phyloP scores from a whole-genome alignment of 2,113 vertebrate genomes.

The Manacus vitellinus region DNA sequence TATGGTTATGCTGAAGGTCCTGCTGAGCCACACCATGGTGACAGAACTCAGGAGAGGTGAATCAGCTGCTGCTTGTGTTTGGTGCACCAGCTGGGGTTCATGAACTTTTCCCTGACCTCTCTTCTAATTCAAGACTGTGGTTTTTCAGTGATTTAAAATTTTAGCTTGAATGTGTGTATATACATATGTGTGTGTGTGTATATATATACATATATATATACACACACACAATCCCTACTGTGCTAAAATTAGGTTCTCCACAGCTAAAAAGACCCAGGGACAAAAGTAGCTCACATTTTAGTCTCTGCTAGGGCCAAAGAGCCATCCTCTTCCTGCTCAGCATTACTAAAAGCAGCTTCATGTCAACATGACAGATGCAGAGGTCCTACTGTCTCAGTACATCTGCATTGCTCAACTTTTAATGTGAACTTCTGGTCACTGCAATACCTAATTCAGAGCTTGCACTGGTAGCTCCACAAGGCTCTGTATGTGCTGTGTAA shows the following conservation, averaged over 20 bases:
- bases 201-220: not conserved
- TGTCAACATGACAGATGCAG: not conserved
- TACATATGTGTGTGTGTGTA: not conserved
- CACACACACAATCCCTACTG: not conserved
- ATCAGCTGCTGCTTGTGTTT: not conserved
- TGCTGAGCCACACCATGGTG: not conserved
- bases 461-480: not conserved
- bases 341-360: not conserved
- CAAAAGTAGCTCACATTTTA: not conserved
- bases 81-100: not conserved
- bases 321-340: not conserved
- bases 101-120: constrained; percentile 5
- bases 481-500: accelerated
- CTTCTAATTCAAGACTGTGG: constrained; percentile 51
- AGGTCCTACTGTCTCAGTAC: not conserved
- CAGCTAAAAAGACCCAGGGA: not conserved
- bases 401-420: not conserved
- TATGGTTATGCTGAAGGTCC: not conserved
- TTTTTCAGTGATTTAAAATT: constrained; percentile 50
- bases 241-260: constrained; percentile 6
- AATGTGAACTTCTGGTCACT: not conserved
- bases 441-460: not conserved
- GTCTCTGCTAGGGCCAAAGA: not conserved
- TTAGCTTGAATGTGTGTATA: not conserved
- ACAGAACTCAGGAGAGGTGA: not conserved